phyloP scores from a whole-genome alignment of 2,113 vertebrate species.

The Scolopax mira region DNA sequence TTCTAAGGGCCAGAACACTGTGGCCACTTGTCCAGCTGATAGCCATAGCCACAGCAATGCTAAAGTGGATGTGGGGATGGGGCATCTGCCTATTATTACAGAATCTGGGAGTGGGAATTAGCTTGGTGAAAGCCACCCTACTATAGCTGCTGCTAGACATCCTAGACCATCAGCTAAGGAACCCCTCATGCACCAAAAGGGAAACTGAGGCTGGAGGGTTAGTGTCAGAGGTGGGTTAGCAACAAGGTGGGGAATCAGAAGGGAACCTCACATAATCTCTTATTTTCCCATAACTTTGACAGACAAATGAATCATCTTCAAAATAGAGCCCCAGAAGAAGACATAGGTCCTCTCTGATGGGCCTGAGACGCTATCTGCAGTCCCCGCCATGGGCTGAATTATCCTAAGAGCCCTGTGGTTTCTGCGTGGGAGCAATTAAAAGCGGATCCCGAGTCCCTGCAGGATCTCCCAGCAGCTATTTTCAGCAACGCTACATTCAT shows the following conservation, averaged over 20 bases:
- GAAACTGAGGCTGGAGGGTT: not conserved
- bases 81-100: not conserved
- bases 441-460: not conserved
- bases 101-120: not conserved
- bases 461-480: slow-evolving; percentile 24
- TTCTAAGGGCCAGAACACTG: not conserved
- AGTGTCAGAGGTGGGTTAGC: not conserved
- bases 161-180: not conserved
- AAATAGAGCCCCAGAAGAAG: not conserved
- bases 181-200: not conserved
- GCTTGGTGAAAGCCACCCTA: not conserved
- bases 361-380: not conserved
- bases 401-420: not conserved
- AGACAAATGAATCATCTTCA: not conserved
- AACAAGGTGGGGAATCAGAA: not conserved
- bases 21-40: rapidly evolving
- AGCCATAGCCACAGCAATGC: rapidly evolving
- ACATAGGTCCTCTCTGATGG: not conserved
- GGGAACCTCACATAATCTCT: not conserved
- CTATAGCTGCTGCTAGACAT: not conserved
- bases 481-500: not conserved
- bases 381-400: not conserved
- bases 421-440: slow-evolving; percentile 36
- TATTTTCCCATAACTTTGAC: not conserved
- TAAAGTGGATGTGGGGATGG: not conserved